A percentile compares a stretch with the other conserved stretches of the same genome.
Evolutionary conservation across 2,113 vertebrate species (phyloP).

Genomic region (Gnathonemus longibarbis): DNA sequence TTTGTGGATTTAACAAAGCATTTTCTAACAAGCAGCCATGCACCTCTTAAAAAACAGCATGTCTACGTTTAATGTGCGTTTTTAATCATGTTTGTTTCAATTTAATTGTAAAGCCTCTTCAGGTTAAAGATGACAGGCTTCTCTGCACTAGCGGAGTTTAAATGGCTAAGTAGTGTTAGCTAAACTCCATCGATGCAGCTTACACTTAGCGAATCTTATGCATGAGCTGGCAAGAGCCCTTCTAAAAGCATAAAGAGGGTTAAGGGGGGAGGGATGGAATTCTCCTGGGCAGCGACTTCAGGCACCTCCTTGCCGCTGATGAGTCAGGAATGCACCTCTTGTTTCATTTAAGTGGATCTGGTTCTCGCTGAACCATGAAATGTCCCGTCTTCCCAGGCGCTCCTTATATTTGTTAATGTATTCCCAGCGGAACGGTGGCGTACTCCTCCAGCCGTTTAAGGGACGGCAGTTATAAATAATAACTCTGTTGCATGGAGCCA

Average conservation of each 20-base stretch:
- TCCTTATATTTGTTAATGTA: constrained; percentile 92
- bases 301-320: constrained; percentile 61
- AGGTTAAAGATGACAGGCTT: not conserved
- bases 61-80: not conserved
- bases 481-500: constrained; percentile 72
- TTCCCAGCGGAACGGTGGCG: constrained; percentile 75
- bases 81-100: not conserved
- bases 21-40: not conserved
- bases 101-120: not conserved
- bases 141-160: not conserved
- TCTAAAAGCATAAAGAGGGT: constrained; percentile 52
- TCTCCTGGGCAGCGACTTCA: constrained; percentile 67
- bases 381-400: constrained; percentile 83
- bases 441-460: constrained; percentile 82
- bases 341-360: constrained; percentile 84
- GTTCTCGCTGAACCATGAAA: constrained; percentile 96
- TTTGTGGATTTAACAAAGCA: not conserved
- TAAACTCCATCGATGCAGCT: constrained; percentile 40
- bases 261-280: constrained; percentile 23
- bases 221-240: constrained; percentile 69
- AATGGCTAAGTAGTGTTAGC: constrained; percentile 26
- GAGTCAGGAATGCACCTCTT: constrained; percentile 74
- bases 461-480: constrained; percentile 86
- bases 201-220: constrained; percentile 63
- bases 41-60: not conserved